phyloP scores from a whole-genome alignment of 2,888 invertebrate genomes.

The Eupithecia vulgata region DNA sequence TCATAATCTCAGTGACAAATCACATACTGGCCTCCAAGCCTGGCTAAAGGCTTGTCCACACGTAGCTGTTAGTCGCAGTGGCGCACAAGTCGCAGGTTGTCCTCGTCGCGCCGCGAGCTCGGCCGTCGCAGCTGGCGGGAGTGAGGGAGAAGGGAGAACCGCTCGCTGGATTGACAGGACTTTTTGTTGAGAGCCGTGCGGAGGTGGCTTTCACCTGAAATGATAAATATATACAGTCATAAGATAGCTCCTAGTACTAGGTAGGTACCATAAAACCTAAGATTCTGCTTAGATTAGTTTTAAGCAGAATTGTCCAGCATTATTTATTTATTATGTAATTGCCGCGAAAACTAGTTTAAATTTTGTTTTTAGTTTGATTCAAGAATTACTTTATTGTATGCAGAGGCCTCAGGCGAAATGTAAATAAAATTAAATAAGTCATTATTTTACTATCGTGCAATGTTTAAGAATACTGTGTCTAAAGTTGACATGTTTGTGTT shows the following conservation, averaged over 20 bases:
- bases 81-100: conserved; percentile 72
- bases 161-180: conserved; percentile 62
- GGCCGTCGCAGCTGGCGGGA: conserved; percentile 72
- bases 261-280: background rate
- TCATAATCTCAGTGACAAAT: background rate
- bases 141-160: conserved; percentile 75
- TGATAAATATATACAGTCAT: background rate
- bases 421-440: too few relatives aligned
- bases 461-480: too few relatives aligned
- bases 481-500: too few relatives aligned
- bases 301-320: too few relatives aligned
- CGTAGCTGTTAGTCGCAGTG: conserved; percentile 69
- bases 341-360: too few relatives aligned
- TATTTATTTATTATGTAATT: background rate
- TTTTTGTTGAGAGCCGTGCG: conserved; percentile 74
- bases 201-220: conserved; percentile 76
- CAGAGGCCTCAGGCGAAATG: too few relatives aligned
- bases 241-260: background rate
- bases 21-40: conserved; percentile 9
- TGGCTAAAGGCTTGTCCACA: conserved; percentile 21
- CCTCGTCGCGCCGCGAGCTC: conserved; percentile 61
- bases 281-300: too few relatives aligned
- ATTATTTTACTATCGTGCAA: too few relatives aligned
- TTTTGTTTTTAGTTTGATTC: too few relatives aligned
- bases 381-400: too few relatives aligned